These are phyloP conservation scores for Heliconius cydno DNA, from an alignment of 2,888 invertebrate genomes.

Conservation along the genomic window DNA sequence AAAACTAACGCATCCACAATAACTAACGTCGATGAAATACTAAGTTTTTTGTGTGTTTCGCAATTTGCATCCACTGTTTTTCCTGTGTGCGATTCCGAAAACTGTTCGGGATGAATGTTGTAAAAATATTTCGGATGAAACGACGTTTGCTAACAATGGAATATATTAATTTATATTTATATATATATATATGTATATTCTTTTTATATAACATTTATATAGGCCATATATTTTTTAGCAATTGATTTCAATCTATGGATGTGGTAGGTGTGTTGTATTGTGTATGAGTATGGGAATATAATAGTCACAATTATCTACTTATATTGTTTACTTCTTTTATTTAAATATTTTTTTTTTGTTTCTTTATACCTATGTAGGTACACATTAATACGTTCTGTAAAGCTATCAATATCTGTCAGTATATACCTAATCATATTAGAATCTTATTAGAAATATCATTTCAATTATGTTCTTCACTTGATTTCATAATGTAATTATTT, in stretches of 20 bases:
- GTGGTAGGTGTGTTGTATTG: no score
- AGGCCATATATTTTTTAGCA: no score
- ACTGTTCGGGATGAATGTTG: slow-evolving; percentile 41
- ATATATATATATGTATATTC: no score
- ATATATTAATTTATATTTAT: neutral
- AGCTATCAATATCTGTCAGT: neutral
- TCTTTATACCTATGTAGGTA: neutral
- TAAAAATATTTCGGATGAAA: neutral
- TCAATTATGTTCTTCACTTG: neutral
- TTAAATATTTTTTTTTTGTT: no score
- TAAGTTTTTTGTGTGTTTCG: slow-evolving; percentile 75
- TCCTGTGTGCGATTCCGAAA: slow-evolving; percentile 52
- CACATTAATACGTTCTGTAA: neutral
- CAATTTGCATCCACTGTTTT: slow-evolving; percentile 72
- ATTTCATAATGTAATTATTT: neutral
- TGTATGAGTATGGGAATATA: no score
- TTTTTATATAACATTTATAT: no score
- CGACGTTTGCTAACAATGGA: neutral
- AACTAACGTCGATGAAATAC: slow-evolving; percentile 81
- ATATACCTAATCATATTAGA: neutral
- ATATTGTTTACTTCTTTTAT: no score
- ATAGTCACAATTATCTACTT: no score
- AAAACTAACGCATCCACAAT: slow-evolving; percentile 74
- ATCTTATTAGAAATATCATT: neutral
- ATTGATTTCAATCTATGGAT: no score